These are phyloP conservation scores for Stomatorhinus ivindoensis DNA, from an alignment of 2,113 vertebrate species.

Conservation along the genomic window DNA sequence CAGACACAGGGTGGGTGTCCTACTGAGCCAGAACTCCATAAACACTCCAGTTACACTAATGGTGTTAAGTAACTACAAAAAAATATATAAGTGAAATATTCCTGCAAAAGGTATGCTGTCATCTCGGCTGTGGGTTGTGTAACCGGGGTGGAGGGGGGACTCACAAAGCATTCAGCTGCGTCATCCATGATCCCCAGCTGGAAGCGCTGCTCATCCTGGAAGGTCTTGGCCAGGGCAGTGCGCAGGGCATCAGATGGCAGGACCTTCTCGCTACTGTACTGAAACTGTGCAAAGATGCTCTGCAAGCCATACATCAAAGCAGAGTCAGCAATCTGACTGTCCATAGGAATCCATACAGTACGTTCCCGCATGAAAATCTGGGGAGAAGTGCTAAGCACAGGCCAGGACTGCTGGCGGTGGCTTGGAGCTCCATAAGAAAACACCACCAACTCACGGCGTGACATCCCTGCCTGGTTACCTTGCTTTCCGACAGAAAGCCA, in stretches of 20 bases:
- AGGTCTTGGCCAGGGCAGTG: conserved; percentile 79
- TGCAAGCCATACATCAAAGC: conserved; percentile 29
- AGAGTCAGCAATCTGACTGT: neutral
- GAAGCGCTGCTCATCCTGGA: conserved; percentile 83
- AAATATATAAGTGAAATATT: neutral
- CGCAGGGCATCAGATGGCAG: conserved; percentile 78
- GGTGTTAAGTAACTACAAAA: neutral
- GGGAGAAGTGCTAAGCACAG: neutral
- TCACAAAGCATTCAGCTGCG: conserved; percentile 84
- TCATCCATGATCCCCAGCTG: conserved; percentile 87
- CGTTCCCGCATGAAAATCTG: neutral
- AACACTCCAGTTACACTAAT: neutral
- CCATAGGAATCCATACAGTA: neutral
- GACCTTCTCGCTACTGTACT: conserved; percentile 81
- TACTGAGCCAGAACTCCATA: neutral
- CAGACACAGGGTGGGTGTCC: neutral
- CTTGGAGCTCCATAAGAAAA: neutral
- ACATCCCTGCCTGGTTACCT: neutral
- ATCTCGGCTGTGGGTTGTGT: neutral
- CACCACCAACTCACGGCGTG: neutral
- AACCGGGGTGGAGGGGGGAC: conserved; percentile 30
- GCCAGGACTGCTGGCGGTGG: neutral
- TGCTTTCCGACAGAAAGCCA: neutral
- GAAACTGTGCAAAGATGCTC: conserved; percentile 84
- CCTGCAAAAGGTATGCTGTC: neutral